Evolutionary conservation across 2,888 invertebrate species (phyloP).

Genomic region (Diploptera punctata): DNA sequence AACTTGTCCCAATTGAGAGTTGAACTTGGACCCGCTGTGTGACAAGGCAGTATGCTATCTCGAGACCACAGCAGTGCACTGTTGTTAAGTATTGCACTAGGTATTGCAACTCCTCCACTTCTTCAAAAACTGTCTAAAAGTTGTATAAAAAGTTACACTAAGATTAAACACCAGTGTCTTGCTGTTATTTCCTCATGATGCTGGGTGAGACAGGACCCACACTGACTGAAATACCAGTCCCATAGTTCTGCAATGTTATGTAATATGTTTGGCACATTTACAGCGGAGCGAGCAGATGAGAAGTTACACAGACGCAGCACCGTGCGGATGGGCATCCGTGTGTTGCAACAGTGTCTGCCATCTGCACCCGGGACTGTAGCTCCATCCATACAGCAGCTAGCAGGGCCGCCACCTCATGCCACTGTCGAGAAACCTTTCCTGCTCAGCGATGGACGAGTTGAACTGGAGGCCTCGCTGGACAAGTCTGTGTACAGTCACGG

Average conservation of each 20-base stretch:
- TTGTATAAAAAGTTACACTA: too few relatives aligned
- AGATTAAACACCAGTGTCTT: too few relatives aligned
- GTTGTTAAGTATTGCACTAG: too few relatives aligned
- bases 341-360: constrained; percentile 69
- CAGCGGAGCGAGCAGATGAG: constrained; percentile 85
- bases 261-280: constrained; percentile 43
- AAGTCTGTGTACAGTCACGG: constrained; percentile 85
- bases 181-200: background rate
- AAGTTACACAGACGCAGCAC: constrained; percentile 79
- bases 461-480: constrained; percentile 80
- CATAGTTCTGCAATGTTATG: too few relatives aligned
- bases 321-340: constrained; percentile 85
- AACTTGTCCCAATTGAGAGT: too few relatives aligned
- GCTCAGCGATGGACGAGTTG: constrained; percentile 82
- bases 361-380: constrained; percentile 45
- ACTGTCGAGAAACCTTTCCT: constrained; percentile 83
- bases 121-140: too few relatives aligned
- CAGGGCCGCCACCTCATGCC: constrained; percentile 67
- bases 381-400: constrained; percentile 35
- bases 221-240: too few relatives aligned
- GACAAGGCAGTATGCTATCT: too few relatives aligned
- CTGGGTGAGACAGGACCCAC: background rate
- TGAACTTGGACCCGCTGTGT: too few relatives aligned
- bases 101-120: too few relatives aligned
- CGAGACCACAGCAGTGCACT: too few relatives aligned